Evolutionary conservation across 2,113 vertebrate species (phyloP).

Genomic region (Sminthopsis crassicaudata): DNA sequence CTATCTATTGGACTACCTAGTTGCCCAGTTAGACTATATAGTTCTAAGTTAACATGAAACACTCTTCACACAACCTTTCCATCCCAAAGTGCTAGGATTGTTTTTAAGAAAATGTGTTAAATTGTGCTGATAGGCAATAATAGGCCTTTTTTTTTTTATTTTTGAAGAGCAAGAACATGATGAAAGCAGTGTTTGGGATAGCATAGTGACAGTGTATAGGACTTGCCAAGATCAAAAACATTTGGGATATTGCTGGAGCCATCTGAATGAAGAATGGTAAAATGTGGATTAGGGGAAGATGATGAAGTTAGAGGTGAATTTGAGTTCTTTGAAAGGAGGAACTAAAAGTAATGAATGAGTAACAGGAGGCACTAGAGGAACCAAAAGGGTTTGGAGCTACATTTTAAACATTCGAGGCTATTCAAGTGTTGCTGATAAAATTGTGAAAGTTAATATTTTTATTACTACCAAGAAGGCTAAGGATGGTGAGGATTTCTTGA

Average conservation of each 20-base stretch:
- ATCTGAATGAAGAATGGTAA: too few species aligned
- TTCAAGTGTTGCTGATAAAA: too few species aligned
- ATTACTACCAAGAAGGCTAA: not conserved
- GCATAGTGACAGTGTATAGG: not conserved
- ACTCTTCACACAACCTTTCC: not conserved
- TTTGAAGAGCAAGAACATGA: not conserved
- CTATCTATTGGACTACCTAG: not conserved
- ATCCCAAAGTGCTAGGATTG: not conserved
- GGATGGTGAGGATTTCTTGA: not conserved
- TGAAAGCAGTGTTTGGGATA: not conserved
- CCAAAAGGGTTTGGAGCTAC: too few species aligned
- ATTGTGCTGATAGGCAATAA: not conserved
- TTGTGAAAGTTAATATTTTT: not conserved
- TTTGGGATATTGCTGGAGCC: too few species aligned
- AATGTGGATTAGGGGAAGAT: too few species aligned
- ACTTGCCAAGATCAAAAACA: not conserved
- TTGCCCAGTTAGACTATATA: not conserved
- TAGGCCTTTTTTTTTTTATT: not conserved
- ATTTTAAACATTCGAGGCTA: too few species aligned
- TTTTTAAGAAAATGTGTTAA: not conserved
- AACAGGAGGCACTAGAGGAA: too few species aligned
- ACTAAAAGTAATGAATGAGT: too few species aligned
- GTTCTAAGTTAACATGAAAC: not conserved
- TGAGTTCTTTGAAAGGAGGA: too few species aligned
- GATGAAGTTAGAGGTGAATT: too few species aligned